Percentiles rank a stretch among this genome's conserved stretches.
These are phyloP conservation scores for Myrmecophaga tridactyla DNA, from an alignment of 2,113 vertebrate genomes.

Conservation along the genomic window DNA sequence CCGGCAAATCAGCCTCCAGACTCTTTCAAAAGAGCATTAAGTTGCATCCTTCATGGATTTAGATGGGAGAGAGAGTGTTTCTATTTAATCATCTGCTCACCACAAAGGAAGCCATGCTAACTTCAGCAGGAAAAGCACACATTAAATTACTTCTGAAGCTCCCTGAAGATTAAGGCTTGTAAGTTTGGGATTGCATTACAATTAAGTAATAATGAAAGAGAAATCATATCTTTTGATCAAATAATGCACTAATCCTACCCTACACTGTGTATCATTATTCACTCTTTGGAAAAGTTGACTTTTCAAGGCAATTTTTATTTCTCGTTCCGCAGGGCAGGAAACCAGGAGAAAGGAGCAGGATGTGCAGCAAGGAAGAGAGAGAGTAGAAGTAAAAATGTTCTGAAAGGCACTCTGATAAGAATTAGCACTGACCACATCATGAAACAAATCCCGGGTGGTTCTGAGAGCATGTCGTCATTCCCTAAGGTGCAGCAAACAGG, in stretches of 20 bases:
- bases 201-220: slow-evolving; percentile 9
- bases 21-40: slow-evolving; percentile 35
- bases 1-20: not conserved
- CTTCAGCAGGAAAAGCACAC: not conserved
- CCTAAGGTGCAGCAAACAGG: not conserved
- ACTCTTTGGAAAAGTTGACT: slow-evolving; percentile 31
- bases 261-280: not conserved
- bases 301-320: slow-evolving; percentile 32
- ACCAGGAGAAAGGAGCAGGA: not conserved
- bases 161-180: not conserved
- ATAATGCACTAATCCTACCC: slow-evolving; percentile 16
- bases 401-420: not conserved
- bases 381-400: not conserved
- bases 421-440: not conserved
- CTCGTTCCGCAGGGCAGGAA: not conserved
- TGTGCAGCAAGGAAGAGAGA: not conserved
- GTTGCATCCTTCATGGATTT: slow-evolving; percentile 34
- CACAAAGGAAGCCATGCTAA: not conserved
- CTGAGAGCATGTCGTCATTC: not conserved
- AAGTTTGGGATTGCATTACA: not conserved
- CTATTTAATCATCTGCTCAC: not conserved
- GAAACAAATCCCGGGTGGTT: not conserved
- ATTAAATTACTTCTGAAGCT: slow-evolving; percentile 27
- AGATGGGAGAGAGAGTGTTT: slow-evolving; percentile 41
- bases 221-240: not conserved